These are phyloP conservation scores for Spermophilus dauricus DNA, from an alignment of 2,113 vertebrate species.

Conservation along the genomic window DNA sequence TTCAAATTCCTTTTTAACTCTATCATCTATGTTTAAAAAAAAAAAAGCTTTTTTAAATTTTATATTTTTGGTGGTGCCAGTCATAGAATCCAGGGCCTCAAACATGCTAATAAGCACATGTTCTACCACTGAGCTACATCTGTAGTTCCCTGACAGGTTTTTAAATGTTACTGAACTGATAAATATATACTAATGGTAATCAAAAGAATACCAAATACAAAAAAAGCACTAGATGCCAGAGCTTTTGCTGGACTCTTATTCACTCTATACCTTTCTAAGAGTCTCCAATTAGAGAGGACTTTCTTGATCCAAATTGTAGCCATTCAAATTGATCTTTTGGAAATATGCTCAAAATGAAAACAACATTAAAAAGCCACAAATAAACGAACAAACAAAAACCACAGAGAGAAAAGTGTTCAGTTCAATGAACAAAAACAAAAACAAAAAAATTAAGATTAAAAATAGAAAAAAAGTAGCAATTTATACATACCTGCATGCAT, in stretches of 20 bases:
- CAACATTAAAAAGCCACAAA: not conserved
- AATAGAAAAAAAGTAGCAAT: not conserved
- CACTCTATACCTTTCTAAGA: constrained; percentile 28
- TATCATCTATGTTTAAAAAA: not conserved
- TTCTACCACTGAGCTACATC: not conserved
- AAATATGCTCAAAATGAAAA: constrained; percentile 28
- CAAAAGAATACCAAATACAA: constrained; percentile 36
- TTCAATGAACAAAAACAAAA: not conserved
- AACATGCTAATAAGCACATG: not conserved
- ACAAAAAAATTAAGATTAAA: not conserved
- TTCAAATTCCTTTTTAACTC: constrained; percentile 47
- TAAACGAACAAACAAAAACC: not conserved
- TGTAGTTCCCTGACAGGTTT: not conserved
- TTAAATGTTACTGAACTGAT: not conserved
- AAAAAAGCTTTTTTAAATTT: not conserved
- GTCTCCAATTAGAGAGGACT: not conserved
- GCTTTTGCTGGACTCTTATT: not conserved
- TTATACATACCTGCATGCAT: constrained; percentile 96
- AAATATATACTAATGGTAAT: not conserved
- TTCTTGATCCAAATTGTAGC: not conserved
- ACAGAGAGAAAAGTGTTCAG: not conserved
- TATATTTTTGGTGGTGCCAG: not conserved
- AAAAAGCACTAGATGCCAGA: constrained; percentile 16
- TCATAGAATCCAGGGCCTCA: not conserved
- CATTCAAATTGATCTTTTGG: constrained; percentile 34